Base-by-base conservation (phyloP, 2,888 invertebrate species). In the Idaea biselata region DNA sequence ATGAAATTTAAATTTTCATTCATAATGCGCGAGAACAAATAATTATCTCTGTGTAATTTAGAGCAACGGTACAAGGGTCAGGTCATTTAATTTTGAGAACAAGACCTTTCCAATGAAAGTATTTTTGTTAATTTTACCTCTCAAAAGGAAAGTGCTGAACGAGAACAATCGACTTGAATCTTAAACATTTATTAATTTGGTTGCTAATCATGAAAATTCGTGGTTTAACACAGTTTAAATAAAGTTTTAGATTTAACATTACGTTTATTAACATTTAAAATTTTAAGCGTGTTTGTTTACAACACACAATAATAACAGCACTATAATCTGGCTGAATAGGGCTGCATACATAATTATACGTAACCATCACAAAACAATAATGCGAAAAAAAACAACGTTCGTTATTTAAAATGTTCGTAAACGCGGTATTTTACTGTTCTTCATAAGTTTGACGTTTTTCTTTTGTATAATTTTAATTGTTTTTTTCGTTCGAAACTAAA, bases 1-100 rank as follows among this genome's bases (percentile, higher is more conserved):
- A 78, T 87, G 85, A 88, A 89, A 91, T 91, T 83, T 63, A 55
- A 81, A 88, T 89, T 88, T 86, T 77, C 81, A 81, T 79, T 74
- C 80, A 76, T 80, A 83, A 87, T 80, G 77, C 74, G 79, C 86
- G 77, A 72, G 77, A 79, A 84, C 78, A 84, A 84, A 82, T 81
- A 80, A 84, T 85, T 83, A 83, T 77, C 70, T 75, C 73, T 76
- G 71, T 79, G 67, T 79, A 80, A 83, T 78, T 82, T 73, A 68
- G 79, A 75, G 64, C 74, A 86, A 84, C 87, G 81, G 85, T 79
- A 80, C 76, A 70, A 71, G 75, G 82, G 84, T 85, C 80, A 76
- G 73, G 75, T 78, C 74, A 74, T 71, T 78, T 76, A 68, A 72
- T 78, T 78, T 79, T 71, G 74, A 76, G 79, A 77, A 71, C 81